Evolutionary conservation across 2,113 vertebrate species (phyloP), one percentile per base, ranked within the genome.

Genomic region (western clawed frog (Xenopus tropicalis)): DNA sequence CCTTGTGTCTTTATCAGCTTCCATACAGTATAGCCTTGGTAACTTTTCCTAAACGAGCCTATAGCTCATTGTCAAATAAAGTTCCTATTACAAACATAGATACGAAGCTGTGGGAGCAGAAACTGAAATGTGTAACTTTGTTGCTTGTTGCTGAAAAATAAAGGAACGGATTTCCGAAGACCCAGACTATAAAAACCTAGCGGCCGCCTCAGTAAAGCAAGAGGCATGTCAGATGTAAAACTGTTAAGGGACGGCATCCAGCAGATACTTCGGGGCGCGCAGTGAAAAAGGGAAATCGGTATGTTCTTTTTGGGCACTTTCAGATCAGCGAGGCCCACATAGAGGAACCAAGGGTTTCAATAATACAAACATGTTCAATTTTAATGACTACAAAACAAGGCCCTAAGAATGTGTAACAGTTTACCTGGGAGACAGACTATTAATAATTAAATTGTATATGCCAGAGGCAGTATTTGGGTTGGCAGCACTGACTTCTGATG

Each of bases 371-470:
- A 91, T 89, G 92, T 94, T 93, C 93, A 92, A 94, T 94, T 94
- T 93, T 93, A 92, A 93, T 92, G 93, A 93, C 88, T 92, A 92
- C 92, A 93, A 92, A 92, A 93, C 92, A 93, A 92, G 91, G 89
- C 88, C 91, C 90, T 89, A 90, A 92, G 91, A 91, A 89, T 90
- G 88, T 91, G 91, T 91, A 90, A 89, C 88, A 87, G 90, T 90
- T 92, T 93, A 96, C 93, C 93, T 94, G 91, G 91, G 95, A 94
- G 91, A 91, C 88, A 81, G 84, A 88, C 88, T 93, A 95, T 97
- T 96, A 98, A 98, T 97, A 96, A 98, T 96, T 95, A 94, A 96
- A 92, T 91, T 88, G 90, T 87, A 86, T 91, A 89, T 92, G 90
- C 93, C 91, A 90, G 91, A 95, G 93, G 94, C 92, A 82, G 86